Evolutionary conservation across 1,140 invertebrate genomes (phyloP).

Genomic region (Drosophila dunni): DNA sequence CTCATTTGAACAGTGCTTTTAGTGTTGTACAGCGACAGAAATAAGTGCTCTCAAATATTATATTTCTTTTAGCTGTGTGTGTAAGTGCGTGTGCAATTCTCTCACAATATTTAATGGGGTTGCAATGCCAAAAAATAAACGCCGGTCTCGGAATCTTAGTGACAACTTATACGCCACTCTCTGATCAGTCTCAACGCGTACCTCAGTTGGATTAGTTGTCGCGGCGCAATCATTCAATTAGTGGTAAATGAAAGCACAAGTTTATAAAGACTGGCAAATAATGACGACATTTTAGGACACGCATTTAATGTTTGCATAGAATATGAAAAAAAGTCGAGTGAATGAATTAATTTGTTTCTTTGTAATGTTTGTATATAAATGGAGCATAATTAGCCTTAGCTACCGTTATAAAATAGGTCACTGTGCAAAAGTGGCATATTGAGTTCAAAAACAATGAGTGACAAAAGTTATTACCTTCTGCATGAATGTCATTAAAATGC

Average conservation of each 20-base stretch:
- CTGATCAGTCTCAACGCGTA: constrained; percentile 32
- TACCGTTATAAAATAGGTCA: not conserved
- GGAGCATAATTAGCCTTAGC: not conserved
- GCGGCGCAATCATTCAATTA: not conserved
- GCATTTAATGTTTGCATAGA: not conserved
- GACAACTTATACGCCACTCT: constrained; percentile 22
- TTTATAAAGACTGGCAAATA: constrained; percentile 7
- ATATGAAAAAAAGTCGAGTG: not conserved
- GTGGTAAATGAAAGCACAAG: constrained; percentile 31
- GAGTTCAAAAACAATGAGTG: not conserved
- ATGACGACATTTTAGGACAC: constrained; percentile 6
- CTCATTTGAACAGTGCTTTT: too few species aligned
- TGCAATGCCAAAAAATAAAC: constrained; percentile 18
- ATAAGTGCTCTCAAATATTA: too few species aligned
- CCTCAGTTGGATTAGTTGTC: constrained; percentile 24
- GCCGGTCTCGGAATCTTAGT: constrained; percentile 43
- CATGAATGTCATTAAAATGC: not conserved
- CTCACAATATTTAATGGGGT: not conserved
- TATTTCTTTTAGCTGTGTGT: too few species aligned
- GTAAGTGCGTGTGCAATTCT: constrained; percentile 15
- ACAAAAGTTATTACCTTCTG: too few species aligned
- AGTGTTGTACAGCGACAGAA: too few species aligned
- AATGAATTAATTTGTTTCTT: not conserved
- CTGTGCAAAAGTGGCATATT: not conserved
- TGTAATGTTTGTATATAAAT: not conserved